These are phyloP conservation scores for Pyrrhia umbra DNA, from an alignment of 2,888 invertebrate species.

Conservation along the genomic window DNA sequence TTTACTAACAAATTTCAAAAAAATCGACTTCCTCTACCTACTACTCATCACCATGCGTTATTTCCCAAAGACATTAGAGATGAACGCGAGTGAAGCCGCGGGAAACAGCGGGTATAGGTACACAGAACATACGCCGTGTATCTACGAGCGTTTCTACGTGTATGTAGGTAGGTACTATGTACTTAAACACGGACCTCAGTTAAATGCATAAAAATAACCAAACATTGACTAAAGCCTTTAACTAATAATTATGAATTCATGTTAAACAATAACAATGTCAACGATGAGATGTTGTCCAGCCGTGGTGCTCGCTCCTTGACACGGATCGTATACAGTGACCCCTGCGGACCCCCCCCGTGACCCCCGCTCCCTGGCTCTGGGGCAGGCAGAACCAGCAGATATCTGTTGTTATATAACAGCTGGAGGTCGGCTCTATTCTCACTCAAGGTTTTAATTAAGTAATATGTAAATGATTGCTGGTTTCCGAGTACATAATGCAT, in stretches of 20 bases:
- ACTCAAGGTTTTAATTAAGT: conserved; percentile 35
- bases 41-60: no score
- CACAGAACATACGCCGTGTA: no score
- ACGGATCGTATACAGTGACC: conserved; percentile 22
- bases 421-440: conserved; percentile 22
- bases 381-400: neutral
- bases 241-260: conserved; percentile 26
- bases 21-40: no score
- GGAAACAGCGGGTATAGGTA: no score
- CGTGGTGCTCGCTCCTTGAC: conserved; percentile 33
- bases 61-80: no score
- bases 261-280: conserved; percentile 37
- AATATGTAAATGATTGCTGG: conserved; percentile 14
- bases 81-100: no score
- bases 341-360: neutral
- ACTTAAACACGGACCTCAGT: conserved; percentile 29
- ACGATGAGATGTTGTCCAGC: conserved; percentile 28
- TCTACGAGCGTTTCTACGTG: neutral
- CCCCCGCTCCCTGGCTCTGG: neutral
- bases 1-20: no score
- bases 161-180: neutral
- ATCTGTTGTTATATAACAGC: conserved; percentile 25
- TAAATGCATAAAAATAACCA: conserved; percentile 18
- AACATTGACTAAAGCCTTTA: conserved; percentile 21
- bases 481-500: conserved; percentile 10